Evolutionary conservation across 2,113 vertebrate species (phyloP).

Genomic region (Leucoraja erinaceus): DNA sequence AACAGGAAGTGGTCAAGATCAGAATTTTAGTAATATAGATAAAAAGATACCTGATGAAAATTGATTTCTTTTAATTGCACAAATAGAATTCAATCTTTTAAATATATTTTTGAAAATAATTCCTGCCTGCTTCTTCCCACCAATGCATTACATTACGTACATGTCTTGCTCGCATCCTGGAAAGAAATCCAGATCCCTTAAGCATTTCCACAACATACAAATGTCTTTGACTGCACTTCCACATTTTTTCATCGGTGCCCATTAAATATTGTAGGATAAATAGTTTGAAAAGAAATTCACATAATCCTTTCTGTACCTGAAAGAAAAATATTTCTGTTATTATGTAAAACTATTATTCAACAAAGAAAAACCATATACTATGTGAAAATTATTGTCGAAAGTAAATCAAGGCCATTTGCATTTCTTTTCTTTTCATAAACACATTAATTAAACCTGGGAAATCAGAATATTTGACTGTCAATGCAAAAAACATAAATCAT

Average conservation of each 20-base stretch:
- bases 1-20: too few species aligned
- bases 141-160: slow-evolving; percentile 50
- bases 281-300: slow-evolving; percentile 85
- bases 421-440: not conserved
- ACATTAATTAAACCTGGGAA: not conserved
- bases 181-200: slow-evolving; percentile 47
- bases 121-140: too few species aligned
- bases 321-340: not conserved
- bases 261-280: slow-evolving; percentile 74
- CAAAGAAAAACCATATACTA: slow-evolving; percentile 37
- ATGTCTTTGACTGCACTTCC: slow-evolving; percentile 71
- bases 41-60: not conserved
- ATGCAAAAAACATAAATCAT: not conserved
- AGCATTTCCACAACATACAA: slow-evolving; percentile 82
- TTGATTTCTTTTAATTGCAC: not conserved
- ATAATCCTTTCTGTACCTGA: slow-evolving; percentile 75
- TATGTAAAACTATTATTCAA: not conserved
- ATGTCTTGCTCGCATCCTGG: slow-evolving; percentile 46
- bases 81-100: too few species aligned
- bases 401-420: not conserved
- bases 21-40: too few species aligned
- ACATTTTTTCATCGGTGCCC: slow-evolving; percentile 75
- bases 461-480: not conserved
- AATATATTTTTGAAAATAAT: too few species aligned
- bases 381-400: slow-evolving; percentile 1